These are phyloP conservation scores for Caenorhabditis sp. DNA, from an alignment of 2,888 invertebrate species.

Conservation along the genomic window DNA sequence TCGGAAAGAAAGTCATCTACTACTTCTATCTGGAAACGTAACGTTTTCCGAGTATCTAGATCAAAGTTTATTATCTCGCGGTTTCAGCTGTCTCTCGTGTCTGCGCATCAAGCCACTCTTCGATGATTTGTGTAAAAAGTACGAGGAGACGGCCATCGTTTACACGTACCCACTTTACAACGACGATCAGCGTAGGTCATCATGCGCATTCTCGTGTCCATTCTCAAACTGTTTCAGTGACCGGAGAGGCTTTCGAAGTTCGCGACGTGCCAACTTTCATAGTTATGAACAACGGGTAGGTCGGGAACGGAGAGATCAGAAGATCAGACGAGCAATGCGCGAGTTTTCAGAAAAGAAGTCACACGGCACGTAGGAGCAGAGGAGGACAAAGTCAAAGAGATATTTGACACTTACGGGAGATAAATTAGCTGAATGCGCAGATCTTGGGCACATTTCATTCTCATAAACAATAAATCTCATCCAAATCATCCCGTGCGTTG, in stretches of 20 bases:
- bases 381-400: conserved; percentile 41
- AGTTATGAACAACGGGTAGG: conserved; percentile 56
- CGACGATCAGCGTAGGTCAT: conserved; percentile 45
- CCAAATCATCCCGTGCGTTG: too few species aligned
- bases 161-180: conserved; percentile 48
- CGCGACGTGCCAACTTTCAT: conserved; percentile 42
- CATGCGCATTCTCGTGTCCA: neutral
- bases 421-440: too few species aligned
- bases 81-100: conserved; percentile 40
- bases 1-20: conserved; percentile 56
- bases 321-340: too few species aligned
- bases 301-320: too few species aligned
- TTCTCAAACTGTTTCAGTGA: conserved; percentile 34
- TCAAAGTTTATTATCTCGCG: conserved; percentile 2
- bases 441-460: too few species aligned
- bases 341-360: conserved; percentile 39
- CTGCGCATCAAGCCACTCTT: conserved; percentile 47
- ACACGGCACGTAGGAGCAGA: conserved; percentile 40
- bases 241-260: conserved; percentile 47
- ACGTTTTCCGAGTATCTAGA: neutral
- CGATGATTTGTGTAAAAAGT: conserved; percentile 57
- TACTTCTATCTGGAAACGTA: conserved; percentile 51
- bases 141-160: conserved; percentile 50
- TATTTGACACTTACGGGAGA: conserved; percentile 38
- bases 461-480: too few species aligned